Base-by-base conservation (phyloP, 2,797 vertebrate species). In the Lagorchestes hirsutus region DNA sequence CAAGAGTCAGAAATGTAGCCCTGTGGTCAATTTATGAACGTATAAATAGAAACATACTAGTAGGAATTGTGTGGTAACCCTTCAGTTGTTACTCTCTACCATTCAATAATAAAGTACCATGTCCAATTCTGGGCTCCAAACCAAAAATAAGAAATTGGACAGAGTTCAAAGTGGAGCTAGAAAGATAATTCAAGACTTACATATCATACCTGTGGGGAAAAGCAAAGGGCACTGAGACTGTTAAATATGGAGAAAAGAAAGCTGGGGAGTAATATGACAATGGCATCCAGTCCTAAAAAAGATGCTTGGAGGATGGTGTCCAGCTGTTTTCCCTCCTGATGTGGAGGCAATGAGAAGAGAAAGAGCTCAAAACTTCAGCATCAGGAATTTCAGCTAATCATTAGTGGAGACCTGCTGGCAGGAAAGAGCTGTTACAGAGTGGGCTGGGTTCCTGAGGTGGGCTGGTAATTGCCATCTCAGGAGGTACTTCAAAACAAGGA, bases 341-440 rank as follows among this genome's bases (percentile, higher is more conserved):
- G 74, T 92, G 91, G 62, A 95, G 16, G 91, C 29, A 74, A 2
- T 82, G 50, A 93, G 92, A n/a, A 90, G 28, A 96, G 62, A 95
- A 62, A 24, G 91, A 74, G 91, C 46, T 93, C 50, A 62, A 54
- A 93, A 93, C 92, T 50, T 95, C 55, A 94, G 24, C 46, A 18
- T n/a, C 58, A 92, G 12, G 31, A 52, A 94, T 91, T 92, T 40
- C 62, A 58, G 14, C 54, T 92, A 34, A 34, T 57, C 27, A 56
- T 94, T 56, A 94, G 91, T 90, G 96, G 94, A 28, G 55, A 92
- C 62, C 95, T 96, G 46, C 91, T 34, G 93, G 91, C 10, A 94
- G 27, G 92, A 87, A 24, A 54, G n/a, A 94, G 27, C 87, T 54
- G 14, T 57, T 91, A 92, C 93, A 93, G 95, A 94, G 28, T 90